Base-by-base conservation (phyloP, 2,888 invertebrate species). In the Smittia aterrima region DNA sequence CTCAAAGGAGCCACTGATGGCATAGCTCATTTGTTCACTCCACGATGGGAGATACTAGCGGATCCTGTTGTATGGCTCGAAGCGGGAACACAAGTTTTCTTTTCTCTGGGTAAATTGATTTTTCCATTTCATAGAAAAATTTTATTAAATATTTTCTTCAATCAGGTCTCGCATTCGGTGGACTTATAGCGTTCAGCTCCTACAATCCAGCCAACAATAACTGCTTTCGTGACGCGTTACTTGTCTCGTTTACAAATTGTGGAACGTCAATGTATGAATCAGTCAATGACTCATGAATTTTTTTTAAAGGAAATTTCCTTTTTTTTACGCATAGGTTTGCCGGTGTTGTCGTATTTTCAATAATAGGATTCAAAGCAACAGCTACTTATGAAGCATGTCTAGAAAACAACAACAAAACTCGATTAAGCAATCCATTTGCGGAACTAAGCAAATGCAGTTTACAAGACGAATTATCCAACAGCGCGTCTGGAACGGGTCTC, bases 1-100 rank as follows among this genome's bases (percentile, higher is more conserved):
- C 82, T 96, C 20, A 92, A 91, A 78, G 96, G 81, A 54, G 83
- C 83, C 11, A 79, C 87, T 38, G 95, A 95, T 79, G 96, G 96
- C 0, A 84, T 97, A 0, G 85, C 89, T 3, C 95, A 96, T 83
- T 86, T 97, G 25, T 95, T 97, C 80, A 94, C 93, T 0, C 96
- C 96, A 0, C 92, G 94, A 85, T 95, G 97, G 92, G 92, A 92
- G 79, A 94, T 90, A 75, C 87, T 98, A 75, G 84, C 92, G 40
- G 96, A 96, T 84, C 97, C 97, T 7, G 93, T 95, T 0, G 97
- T 98, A 0, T 98, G 98, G 98, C 84, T 98, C 73, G 97, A 98
- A 84, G 97, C 98, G 0, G 97, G 97, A 1, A 97, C 97, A 0
- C 98, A 98, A 82, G 97, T 98, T 79, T 98, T 98, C 85, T 98